These are phyloP conservation scores for Calephelis virginiensis DNA, from an alignment of 1,140 invertebrate genomes.

Conservation along the genomic window DNA sequence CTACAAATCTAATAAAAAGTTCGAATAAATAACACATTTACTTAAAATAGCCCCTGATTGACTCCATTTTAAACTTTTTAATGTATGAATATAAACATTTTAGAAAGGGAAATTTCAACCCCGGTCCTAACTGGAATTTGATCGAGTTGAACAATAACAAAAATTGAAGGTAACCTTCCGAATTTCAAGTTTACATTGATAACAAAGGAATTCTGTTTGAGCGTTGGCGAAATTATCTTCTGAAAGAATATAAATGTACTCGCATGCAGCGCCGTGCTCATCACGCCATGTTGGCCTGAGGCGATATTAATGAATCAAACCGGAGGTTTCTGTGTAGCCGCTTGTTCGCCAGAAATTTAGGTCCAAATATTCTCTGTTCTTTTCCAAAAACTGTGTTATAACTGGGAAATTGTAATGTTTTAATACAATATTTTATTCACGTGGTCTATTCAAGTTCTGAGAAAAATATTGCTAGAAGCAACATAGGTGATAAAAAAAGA, in stretches of 20 bases:
- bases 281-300: slow-evolving; percentile 1
- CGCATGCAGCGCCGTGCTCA: not conserved
- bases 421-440: no score
- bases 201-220: slow-evolving; percentile 4
- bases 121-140: no score
- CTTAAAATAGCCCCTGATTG: no score
- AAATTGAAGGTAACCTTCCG: not conserved
- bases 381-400: not conserved
- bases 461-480: no score
- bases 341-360: slow-evolving; percentile 1
- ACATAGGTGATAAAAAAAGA: no score
- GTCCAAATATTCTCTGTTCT: not conserved
- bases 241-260: slow-evolving; percentile 6
- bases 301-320: slow-evolving; percentile 11
- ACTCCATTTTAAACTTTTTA: no score
- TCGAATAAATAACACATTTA: no score
- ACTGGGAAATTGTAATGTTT: not conserved
- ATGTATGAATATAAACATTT: no score
- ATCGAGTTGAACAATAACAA: no score
- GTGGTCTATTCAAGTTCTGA: no score
- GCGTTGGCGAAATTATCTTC: slow-evolving; percentile 3
- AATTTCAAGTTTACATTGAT: slow-evolving; percentile 1
- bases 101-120: no score
- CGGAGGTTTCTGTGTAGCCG: not conserved
- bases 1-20: no score